Evolutionary conservation across 2,113 vertebrate genomes (phyloP).

Genomic region (Engystomops pustulosus): DNA sequence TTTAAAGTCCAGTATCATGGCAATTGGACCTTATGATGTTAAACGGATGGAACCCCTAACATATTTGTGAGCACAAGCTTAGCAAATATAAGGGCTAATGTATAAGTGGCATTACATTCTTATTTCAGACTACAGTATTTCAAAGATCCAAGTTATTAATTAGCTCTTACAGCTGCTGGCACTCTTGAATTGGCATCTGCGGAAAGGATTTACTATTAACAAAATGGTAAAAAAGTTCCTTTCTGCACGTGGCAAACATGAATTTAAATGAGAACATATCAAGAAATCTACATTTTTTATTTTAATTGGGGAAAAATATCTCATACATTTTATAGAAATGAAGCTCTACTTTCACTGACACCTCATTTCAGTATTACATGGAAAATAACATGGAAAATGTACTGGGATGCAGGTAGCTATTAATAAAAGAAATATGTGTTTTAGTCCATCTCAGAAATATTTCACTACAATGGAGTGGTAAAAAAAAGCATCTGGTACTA

Average conservation of each 20-base stretch:
- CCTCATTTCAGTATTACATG: neutral
- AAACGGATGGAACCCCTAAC: no score
- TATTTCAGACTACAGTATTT: neutral
- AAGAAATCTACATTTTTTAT: conserved; percentile 1
- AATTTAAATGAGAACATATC: neutral
- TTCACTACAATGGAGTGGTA: no score
- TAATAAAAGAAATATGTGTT: neutral
- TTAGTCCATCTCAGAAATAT: neutral
- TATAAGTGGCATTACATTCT: neutral
- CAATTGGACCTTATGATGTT: no score
- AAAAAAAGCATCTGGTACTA: no score
- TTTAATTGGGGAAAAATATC: conserved; percentile 2
- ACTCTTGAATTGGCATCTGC: neutral
- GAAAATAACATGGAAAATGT: neutral
- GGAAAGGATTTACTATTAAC: conserved; percentile 1
- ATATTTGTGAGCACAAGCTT: no score
- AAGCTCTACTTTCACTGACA: neutral
- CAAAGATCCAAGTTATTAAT: neutral
- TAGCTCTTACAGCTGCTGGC: neutral
- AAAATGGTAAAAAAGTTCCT: neutral
- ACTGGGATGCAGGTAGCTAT: neutral
- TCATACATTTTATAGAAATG: conserved; percentile 4
- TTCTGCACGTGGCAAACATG: neutral
- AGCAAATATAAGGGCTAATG: neutral
- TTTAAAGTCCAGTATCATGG: no score